These are phyloP conservation scores for Bellardia bayeri DNA, from an alignment of 2,888 invertebrate species.

Conservation along the genomic window DNA sequence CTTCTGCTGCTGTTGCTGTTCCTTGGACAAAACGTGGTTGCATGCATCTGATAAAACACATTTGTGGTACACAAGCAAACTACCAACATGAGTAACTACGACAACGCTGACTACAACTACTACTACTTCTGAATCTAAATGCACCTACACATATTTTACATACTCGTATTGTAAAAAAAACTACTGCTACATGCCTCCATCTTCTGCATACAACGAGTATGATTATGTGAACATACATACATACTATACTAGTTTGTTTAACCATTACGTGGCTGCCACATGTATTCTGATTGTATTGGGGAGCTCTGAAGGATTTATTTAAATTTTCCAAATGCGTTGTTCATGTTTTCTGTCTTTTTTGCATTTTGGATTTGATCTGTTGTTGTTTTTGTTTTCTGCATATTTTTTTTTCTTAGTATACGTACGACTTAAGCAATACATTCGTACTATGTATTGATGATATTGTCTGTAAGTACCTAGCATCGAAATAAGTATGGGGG, in stretches of 20 bases:
- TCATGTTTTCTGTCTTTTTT: slow-evolving; percentile 69
- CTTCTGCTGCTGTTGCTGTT: slow-evolving; percentile 47
- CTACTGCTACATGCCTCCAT: not conserved
- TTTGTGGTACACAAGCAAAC: slow-evolving; percentile 56
- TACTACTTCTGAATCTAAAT: slow-evolving; percentile 37
- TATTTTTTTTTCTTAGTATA: slow-evolving; percentile 9
- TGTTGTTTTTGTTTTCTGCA: not conserved
- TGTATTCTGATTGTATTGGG: slow-evolving; percentile 54
- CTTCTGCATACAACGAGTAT: not conserved
- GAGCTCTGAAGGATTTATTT: slow-evolving; percentile 71
- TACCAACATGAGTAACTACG: slow-evolving; percentile 49
- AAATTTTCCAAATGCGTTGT: slow-evolving; percentile 73
- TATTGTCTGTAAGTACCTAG: slow-evolving; percentile 28
- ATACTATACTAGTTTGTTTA: slow-evolving; percentile 51
- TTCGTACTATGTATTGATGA: slow-evolving; percentile 38
- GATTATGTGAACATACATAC: slow-evolving; percentile 18
- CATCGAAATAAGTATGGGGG: not conserved
- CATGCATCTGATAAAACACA: slow-evolving; percentile 73
- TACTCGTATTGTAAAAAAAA: slow-evolving; percentile 37
- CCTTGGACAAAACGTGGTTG: slow-evolving; percentile 72
- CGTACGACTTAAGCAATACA: slow-evolving; percentile 24
- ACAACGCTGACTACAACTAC: slow-evolving; percentile 23
- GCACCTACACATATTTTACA: slow-evolving; percentile 46
- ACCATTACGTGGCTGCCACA: slow-evolving; percentile 62
- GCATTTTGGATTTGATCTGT: slow-evolving; percentile 64